phyloP scores from a whole-genome alignment of 2,888 invertebrate species.

The Athalia rosae region DNA sequence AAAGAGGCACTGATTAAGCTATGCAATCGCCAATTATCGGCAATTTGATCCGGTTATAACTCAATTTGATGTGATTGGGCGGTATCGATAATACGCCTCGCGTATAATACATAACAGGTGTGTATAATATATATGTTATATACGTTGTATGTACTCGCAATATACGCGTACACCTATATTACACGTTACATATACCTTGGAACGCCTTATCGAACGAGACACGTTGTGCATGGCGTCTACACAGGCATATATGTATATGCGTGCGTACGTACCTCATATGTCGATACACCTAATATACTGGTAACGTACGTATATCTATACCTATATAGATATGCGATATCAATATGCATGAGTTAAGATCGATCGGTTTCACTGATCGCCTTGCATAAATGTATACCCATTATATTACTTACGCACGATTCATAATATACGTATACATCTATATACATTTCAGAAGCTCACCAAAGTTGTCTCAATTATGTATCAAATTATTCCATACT shows the following conservation, averaged over 20 bases:
- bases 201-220: slow-evolving; percentile 21
- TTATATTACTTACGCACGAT: no score
- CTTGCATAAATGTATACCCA: slow-evolving; percentile 8
- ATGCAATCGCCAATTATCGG: slow-evolving; percentile 69
- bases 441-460: no score
- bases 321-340: background rate
- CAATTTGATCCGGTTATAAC: slow-evolving; percentile 70
- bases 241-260: no score
- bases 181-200: background rate
- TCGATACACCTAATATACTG: no score
- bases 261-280: no score
- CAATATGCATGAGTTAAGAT: slow-evolving; percentile 5
- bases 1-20: slow-evolving; percentile 61
- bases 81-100: slow-evolving; percentile 53
- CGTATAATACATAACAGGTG: slow-evolving; percentile 25
- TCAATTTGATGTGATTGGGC: slow-evolving; percentile 69
- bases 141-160: background rate
- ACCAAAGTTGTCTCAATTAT: no score
- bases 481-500: no score
- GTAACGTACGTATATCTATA: no score
- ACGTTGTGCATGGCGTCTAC: slow-evolving; percentile 4
- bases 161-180: background rate
- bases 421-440: no score
- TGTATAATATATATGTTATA: background rate
- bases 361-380: slow-evolving; percentile 28